phyloP scores from a whole-genome alignment of 2,797 vertebrate species.

The Tamandua tetradactyla region DNA sequence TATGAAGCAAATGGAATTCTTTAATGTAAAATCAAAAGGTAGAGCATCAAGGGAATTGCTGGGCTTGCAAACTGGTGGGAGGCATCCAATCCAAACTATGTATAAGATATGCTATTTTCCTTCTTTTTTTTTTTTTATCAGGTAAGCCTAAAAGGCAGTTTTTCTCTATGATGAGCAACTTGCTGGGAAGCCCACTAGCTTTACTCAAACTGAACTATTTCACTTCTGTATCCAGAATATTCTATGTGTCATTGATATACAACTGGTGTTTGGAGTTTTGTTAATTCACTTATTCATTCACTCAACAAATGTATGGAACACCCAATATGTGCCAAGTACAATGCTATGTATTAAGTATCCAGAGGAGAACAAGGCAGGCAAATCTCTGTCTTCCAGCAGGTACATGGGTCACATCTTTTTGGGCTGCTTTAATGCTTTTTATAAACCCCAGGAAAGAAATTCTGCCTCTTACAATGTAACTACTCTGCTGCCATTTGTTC shows the following conservation, averaged over 20 bases:
- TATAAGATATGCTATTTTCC: neutral
- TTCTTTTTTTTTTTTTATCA: neutral
- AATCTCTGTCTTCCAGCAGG: too few relatives aligned
- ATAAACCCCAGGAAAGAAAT: neutral
- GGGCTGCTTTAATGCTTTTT: neutral
- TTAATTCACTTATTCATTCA: neutral
- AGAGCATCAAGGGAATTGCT: neutral
- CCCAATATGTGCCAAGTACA: neutral
- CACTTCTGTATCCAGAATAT: neutral
- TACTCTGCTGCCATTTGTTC: neutral
- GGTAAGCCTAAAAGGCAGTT: neutral
- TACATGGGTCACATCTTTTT: neutral
- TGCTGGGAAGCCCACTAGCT: neutral
- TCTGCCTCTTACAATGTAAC: neutral
- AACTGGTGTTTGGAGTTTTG: neutral
- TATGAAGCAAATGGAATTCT: neutral
- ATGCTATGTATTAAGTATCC: neutral
- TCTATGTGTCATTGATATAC: neutral
- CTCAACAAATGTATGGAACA: neutral
- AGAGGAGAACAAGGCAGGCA: neutral
- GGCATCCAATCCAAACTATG: neutral
- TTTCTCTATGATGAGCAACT: neutral
- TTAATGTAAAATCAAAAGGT: conserved; percentile 34
- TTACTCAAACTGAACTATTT: neutral
- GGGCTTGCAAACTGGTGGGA: neutral